Conservation (phyloP, 1,140 invertebrate genomes). For the Drosophila baimaii region DNA sequence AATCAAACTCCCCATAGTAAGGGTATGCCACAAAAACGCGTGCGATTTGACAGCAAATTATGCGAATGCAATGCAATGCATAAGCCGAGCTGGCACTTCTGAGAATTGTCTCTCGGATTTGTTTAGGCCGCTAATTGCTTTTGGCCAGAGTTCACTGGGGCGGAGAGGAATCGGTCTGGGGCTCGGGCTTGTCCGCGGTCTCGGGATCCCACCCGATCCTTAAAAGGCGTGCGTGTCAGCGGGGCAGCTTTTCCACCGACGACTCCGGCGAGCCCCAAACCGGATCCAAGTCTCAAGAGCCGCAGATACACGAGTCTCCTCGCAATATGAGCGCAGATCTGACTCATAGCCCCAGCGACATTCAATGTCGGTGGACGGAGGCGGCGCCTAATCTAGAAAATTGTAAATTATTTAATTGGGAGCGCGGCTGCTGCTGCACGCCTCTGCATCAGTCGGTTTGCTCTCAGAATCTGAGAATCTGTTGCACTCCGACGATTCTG, state of each 20-base stretch:
- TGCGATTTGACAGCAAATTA: conserved; percentile 52
- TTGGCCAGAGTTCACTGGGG: conserved; percentile 40
- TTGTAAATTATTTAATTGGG: conserved; percentile 66
- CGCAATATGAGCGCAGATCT: conserved; percentile 17
- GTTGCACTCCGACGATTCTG: conserved; percentile 21
- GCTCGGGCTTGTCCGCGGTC: not conserved
- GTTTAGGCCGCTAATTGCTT: conserved; percentile 52
- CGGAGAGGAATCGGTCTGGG: conserved; percentile 6
- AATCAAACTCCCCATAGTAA: not conserved
- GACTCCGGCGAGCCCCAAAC: conserved; percentile 42
- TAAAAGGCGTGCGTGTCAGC: conserved; percentile 52
- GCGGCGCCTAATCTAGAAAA: conserved; percentile 63
- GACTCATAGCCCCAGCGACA: conserved; percentile 40
- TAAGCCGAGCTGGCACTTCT: conserved; percentile 26
- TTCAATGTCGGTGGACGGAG: conserved; percentile 47
- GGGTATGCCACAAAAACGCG: conserved; percentile 30
- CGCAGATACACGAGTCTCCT: conserved; percentile 12
- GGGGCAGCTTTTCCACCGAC: conserved; percentile 43
- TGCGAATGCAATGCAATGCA: conserved; percentile 45
- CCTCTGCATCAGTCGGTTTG: conserved; percentile 38
- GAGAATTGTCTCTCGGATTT: conserved; percentile 51
- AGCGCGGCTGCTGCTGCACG: conserved; percentile 46
- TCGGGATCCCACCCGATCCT: conserved; percentile 28
- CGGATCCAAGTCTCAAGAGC: conserved; percentile 49
- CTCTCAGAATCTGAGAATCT: conserved; percentile 34